Base-by-base conservation (phyloP, 2,888 invertebrate species). In the Poecilus cupreus region DNA sequence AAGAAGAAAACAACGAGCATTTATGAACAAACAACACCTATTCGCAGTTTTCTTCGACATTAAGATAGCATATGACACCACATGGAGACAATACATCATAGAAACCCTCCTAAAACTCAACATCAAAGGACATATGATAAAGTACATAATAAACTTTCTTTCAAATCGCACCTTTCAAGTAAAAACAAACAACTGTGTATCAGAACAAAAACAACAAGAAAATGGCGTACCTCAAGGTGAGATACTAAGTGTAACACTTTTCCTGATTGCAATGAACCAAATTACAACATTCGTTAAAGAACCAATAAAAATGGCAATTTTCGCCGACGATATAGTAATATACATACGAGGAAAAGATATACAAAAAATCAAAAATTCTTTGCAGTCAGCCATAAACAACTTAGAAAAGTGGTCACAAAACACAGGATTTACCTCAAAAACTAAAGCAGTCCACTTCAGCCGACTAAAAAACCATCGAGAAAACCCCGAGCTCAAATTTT, bases 301-400 rank as follows among this genome's bases (percentile, higher is more conserved):
- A 6, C 75, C 81, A 0, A 49, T 80, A 2, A 79, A 79, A 10
- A 54, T 54, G 49, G 46, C 57, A 22, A 22, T 80, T 2, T 82
- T 80, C 18, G 83, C 81, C 0, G 83, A 84, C n/a, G 84, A 84
- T 20, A 18, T 83, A 8, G 82, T 80, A 0, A 26, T 81, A 6
- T 79, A 72, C 22, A 13, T 46, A 18, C 70, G 18, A 70, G 83
- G 72, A 13, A 82, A 78, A 39, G 60, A 78, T 16, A 13, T 70
- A 11, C 76, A 74, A 75, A 57, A 72, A 1, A 57, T 39, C 6
- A 60, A 82, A 76, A 3, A 57, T 18, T 6, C 26, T 0, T 16
- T 83, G 11, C 82, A 83, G 46, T 0, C 54, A 11, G 37, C 80
- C 1, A 72, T 83, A 3, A 57, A 84, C 37, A 39, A 64, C 4